Conservation (phyloP, 2,113 vertebrate genomes). For the Hippocampus comes region DNA sequence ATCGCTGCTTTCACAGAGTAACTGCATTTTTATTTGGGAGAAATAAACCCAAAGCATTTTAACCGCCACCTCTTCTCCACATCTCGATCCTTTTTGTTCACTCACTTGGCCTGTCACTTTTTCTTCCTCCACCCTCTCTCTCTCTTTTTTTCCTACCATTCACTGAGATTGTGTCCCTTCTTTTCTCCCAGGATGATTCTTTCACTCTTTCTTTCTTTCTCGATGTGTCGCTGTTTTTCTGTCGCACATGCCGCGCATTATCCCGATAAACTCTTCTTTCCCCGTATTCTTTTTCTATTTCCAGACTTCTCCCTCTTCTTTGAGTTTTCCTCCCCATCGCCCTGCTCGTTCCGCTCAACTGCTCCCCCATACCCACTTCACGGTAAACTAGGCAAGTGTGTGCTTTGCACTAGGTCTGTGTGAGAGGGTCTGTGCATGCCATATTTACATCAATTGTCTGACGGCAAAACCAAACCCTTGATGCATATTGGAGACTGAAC, state of each 20-base stretch:
- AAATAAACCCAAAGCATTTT: slow-evolving; percentile 23
- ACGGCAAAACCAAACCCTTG: slow-evolving; percentile 50
- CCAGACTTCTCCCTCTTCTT: slow-evolving; percentile 30
- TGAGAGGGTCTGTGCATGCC: slow-evolving; percentile 4
- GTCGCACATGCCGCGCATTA: background rate
- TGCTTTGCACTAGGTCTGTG: background rate
- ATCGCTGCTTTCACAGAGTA: slow-evolving; percentile 13
- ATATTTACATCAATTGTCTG: slow-evolving; percentile 44
- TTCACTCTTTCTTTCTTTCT: background rate
- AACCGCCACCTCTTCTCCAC: slow-evolving; percentile 16
- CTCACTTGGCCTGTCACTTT: slow-evolving; percentile 23
- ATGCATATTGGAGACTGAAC: slow-evolving; percentile 25
- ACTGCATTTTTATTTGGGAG: slow-evolving; percentile 28
- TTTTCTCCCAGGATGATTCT: slow-evolving; percentile 24
- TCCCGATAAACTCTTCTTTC: slow-evolving; percentile 1
- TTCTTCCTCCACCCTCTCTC: slow-evolving; percentile 1
- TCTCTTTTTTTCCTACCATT: background rate
- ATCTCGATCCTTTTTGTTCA: slow-evolving; percentile 23
- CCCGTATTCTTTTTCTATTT: slow-evolving; percentile 33
- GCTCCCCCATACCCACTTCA: slow-evolving; percentile 34
- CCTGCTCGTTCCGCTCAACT: slow-evolving; percentile 43
- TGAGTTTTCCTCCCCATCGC: slow-evolving; percentile 37
- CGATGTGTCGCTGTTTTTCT: slow-evolving; percentile 2
- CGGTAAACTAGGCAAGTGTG: slow-evolving; percentile 46
- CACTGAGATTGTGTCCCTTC: background rate